Conservation (phyloP, 2,113 vertebrate genomes). For the Gopherus flavomarginatus region DNA sequence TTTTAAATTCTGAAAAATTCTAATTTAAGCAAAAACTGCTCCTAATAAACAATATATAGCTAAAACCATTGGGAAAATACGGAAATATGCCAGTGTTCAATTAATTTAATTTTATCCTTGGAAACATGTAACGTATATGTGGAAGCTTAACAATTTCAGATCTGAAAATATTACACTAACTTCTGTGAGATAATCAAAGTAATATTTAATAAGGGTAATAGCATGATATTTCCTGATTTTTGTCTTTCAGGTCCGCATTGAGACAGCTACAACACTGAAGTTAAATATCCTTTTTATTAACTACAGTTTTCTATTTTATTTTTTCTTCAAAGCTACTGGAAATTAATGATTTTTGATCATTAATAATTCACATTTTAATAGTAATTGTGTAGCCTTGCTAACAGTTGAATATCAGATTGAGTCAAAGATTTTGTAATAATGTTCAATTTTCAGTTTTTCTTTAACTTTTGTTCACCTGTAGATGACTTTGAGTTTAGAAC, state of each 20-base stretch:
- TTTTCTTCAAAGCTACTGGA: neutral
- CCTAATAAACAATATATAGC: neutral
- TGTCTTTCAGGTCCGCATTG: conserved; percentile 93
- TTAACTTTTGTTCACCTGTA: conserved; percentile 90
- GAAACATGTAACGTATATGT: neutral
- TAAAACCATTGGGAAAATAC: neutral
- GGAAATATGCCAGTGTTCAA: neutral
- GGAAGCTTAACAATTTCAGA: neutral
- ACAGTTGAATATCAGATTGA: neutral
- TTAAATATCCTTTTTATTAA: conserved; percentile 93
- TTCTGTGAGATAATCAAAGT: neutral
- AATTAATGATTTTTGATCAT: neutral
- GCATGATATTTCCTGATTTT: neutral
- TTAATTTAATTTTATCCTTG: neutral
- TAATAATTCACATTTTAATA: neutral
- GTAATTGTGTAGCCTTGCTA: neutral
- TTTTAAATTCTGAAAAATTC: neutral
- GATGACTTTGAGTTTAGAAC: conserved; percentile 98
- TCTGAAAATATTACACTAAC: neutral
- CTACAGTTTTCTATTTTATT: conserved; percentile 2
- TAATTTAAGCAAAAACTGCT: neutral
- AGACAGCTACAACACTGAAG: conserved; percentile 96
- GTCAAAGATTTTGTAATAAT: neutral
- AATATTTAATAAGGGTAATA: rapidly evolving
- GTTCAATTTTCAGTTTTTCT: conserved; percentile 41